A percentile compares a stretch with the other conserved stretches of the same genome.
Evolutionary conservation across 2,113 vertebrate genomes (phyloP).

Genomic region (Dipodomys spectabilis): DNA sequence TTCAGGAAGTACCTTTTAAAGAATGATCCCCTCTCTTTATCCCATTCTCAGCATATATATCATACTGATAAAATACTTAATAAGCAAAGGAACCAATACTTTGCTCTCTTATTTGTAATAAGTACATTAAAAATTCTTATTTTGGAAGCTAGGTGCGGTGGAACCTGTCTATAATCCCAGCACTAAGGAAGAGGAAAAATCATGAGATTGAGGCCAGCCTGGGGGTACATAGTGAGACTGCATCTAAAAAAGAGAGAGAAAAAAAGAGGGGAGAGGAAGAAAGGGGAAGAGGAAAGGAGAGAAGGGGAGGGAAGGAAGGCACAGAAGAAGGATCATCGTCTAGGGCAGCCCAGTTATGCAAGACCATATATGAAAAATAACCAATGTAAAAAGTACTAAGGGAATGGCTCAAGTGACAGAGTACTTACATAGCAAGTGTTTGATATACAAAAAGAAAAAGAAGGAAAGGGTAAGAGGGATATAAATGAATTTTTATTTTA

Average conservation of each 20-base stretch:
- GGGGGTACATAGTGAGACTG: no score
- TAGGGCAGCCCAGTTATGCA: no score
- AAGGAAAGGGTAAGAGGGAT: no score
- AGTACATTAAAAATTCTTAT: slow-evolving; percentile 58
- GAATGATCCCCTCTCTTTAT: slow-evolving; percentile 29
- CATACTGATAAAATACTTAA: slow-evolving; percentile 62
- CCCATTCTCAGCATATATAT: slow-evolving; percentile 48
- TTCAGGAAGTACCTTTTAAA: slow-evolving; percentile 59
- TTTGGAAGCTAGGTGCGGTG: background rate
- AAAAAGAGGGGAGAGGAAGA: background rate
- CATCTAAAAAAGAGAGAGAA: background rate
- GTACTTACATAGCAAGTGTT: no score
- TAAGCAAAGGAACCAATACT: slow-evolving; percentile 50
- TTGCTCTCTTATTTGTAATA: slow-evolving; percentile 68
- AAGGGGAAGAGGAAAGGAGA: no score
- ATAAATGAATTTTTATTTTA: slow-evolving; percentile 52
- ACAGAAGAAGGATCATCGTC: no score
- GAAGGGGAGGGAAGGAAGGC: no score
- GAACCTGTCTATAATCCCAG: background rate
- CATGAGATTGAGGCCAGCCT: no score
- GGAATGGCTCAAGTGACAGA: no score
- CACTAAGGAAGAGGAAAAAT: background rate
- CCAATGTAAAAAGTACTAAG: no score
- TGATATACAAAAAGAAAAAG: no score
- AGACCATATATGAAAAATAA: no score